phyloP scores from a whole-genome alignment of 2,113 vertebrate genomes.

The Ptychochromis oligacanthus region DNA sequence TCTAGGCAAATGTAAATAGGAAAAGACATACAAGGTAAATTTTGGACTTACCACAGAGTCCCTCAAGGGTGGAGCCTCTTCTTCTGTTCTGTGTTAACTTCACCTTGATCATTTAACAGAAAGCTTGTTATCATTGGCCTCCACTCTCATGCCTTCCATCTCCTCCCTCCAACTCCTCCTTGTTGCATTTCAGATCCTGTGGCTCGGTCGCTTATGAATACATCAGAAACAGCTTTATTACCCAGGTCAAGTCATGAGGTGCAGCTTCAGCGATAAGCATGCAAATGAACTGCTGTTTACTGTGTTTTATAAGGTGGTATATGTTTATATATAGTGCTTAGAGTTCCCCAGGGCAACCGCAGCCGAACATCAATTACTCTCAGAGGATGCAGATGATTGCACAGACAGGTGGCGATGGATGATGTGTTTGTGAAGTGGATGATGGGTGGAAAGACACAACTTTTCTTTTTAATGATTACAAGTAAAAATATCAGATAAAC shows the following conservation, averaged over 20 bases:
- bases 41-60: background rate
- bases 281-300: conserved; percentile 52
- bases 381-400: background rate
- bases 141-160: background rate
- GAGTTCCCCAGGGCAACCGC: conserved; percentile 4
- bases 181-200: conserved; percentile 13
- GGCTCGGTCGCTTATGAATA: conserved; percentile 19
- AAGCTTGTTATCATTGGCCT: background rate
- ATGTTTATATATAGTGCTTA: conserved; percentile 9
- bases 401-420: background rate
- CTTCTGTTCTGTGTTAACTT: background rate
- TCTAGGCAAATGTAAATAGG: too few species aligned
- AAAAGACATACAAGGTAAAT: too few species aligned
- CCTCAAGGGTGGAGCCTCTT: background rate
- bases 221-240: conserved; percentile 48
- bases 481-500: background rate
- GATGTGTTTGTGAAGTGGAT: conserved; percentile 11
- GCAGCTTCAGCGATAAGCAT: conserved; percentile 47
- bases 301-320: conserved; percentile 9
- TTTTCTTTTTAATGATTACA: background rate
- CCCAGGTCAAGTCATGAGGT: conserved; percentile 37
- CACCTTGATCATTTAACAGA: background rate
- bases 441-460: background rate
- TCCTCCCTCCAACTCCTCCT: background rate
- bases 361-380: conserved; percentile 31